Conservation (phyloP, 1,140 invertebrate species). For the Sinonovacula constricta region DNA sequence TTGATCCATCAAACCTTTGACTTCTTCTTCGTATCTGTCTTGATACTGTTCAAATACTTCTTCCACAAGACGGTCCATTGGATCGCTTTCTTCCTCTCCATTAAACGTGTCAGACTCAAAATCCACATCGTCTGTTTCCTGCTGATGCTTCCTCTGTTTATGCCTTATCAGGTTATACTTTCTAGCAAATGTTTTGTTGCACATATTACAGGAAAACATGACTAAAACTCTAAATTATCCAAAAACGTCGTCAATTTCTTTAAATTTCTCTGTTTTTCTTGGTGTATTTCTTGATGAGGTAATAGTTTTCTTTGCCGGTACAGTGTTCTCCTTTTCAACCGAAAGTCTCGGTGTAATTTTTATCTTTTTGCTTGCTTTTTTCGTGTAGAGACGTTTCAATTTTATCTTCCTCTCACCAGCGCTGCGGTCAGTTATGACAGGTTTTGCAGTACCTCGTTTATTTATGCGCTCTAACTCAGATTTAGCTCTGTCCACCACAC, state of each 20-base stretch:
- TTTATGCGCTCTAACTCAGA: no score
- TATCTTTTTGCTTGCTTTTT: no score
- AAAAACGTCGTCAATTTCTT: background rate
- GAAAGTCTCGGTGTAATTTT: no score
- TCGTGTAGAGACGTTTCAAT: no score
- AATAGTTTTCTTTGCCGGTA: no score
- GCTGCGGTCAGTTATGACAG: no score
- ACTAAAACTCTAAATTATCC: background rate
- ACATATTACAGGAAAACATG: slow-evolving; percentile 7
- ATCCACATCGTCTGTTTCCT: slow-evolving; percentile 2
- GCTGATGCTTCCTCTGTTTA: slow-evolving; percentile 1
- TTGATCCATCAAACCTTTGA: background rate
- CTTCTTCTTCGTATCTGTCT: background rate
- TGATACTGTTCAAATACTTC: background rate
- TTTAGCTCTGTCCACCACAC: no score
- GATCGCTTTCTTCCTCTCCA: slow-evolving; percentile 1
- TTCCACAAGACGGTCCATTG: background rate
- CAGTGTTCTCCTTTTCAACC: no score
- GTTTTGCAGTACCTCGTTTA: no score
- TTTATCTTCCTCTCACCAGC: no score
- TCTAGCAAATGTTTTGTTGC: slow-evolving; percentile 7
- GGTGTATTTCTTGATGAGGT: no score
- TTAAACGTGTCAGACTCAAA: background rate
- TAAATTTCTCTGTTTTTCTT: background rate
- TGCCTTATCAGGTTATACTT: slow-evolving; percentile 4